Percentiles rank a stretch among this genome's conserved stretches.
Conservation (phyloP, 2,113 vertebrate genomes). For the Bungarus multicinctus region DNA sequence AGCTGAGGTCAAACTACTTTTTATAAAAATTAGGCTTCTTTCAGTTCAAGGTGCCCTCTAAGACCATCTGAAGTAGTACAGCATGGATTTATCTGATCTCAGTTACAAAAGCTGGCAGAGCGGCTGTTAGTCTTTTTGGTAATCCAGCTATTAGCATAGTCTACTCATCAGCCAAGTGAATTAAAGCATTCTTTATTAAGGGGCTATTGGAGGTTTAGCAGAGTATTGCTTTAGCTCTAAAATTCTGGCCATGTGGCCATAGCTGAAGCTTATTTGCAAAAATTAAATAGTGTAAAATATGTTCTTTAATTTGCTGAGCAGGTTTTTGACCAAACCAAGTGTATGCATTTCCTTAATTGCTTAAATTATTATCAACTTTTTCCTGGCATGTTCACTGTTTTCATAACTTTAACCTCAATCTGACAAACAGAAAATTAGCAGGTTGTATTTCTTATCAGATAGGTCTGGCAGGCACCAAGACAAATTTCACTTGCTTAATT, state of each 20-base stretch:
- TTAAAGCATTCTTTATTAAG: constrained; percentile 2
- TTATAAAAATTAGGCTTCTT: background rate
- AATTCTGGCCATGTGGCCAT: background rate
- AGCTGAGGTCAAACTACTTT: background rate
- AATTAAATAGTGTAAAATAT: background rate
- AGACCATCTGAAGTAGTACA: background rate
- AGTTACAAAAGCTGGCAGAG: background rate
- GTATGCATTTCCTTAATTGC: background rate
- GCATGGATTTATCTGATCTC: background rate
- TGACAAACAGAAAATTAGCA: background rate
- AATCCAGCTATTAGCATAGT: background rate
- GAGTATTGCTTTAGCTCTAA: background rate
- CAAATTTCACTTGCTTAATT: background rate
- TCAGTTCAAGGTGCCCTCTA: background rate
- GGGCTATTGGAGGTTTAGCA: background rate
- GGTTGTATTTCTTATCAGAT: background rate
- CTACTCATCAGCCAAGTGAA: constrained; percentile 16
- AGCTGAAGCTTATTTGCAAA: background rate
- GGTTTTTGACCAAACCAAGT: background rate
- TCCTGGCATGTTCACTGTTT: background rate
- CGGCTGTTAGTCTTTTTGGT: background rate
- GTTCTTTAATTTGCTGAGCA: background rate
- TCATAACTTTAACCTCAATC: background rate
- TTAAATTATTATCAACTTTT: background rate
- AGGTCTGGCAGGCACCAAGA: background rate